phyloP scores from a whole-genome alignment of 1,140 invertebrate species.

The Tribolium madens region DNA sequence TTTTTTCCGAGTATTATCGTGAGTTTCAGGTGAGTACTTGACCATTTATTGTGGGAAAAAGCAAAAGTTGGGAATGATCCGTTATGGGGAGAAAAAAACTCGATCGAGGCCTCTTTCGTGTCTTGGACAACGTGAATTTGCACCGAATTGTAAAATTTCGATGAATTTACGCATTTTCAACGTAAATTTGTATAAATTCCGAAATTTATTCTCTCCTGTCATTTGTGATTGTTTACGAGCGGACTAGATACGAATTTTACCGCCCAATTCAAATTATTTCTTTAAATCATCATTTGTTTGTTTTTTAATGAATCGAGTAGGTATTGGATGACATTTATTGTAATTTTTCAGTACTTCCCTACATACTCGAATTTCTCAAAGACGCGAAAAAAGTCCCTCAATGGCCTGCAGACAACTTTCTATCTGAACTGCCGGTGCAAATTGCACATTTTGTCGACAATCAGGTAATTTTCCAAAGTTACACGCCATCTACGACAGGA shows the following conservation, averaged over 20 bases:
- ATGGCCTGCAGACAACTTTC: constrained; percentile 34
- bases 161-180: too few species aligned
- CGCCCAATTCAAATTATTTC: constrained; percentile 59
- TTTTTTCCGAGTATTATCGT: not conserved
- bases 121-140: not conserved
- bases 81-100: constrained; percentile 1
- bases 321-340: too few species aligned
- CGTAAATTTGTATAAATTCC: not conserved
- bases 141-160: not conserved
- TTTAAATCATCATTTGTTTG: not conserved
- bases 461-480: constrained; percentile 16
- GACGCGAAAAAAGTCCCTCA: not conserved
- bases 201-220: constrained; percentile 54
- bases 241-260: constrained; percentile 55
- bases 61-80: constrained; percentile 4
- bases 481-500: not conserved
- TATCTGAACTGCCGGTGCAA: constrained; percentile 25
- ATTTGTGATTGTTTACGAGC: constrained; percentile 63
- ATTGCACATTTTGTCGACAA: not conserved
- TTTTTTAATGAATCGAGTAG: too few species aligned
- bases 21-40: constrained; percentile 6
- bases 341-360: not conserved
- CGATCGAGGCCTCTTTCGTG: not conserved
- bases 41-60: not conserved
- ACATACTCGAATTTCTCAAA: not conserved